Percentiles rank a stretch among this genome's conserved stretches.
phyloP scores from a whole-genome alignment of 1,140 invertebrate genomes.

The Apis florea region DNA sequence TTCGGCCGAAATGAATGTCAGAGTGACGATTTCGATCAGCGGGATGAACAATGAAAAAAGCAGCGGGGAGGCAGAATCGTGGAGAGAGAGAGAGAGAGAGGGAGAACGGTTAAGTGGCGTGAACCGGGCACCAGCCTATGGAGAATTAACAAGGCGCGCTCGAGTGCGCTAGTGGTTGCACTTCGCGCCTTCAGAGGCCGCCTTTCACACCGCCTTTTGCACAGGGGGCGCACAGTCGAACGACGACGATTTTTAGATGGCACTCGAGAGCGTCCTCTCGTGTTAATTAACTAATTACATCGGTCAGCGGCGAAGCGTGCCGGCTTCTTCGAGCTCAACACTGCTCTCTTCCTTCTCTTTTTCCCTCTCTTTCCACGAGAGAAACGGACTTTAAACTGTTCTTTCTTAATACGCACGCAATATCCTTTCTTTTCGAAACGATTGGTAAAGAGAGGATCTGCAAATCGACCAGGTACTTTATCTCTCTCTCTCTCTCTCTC shows the following conservation, averaged over 20 bases:
- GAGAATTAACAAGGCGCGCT: constrained; percentile 66
- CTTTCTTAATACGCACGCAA: too few relatives aligned
- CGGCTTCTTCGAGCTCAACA: neutral
- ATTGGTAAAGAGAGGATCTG: too few relatives aligned
- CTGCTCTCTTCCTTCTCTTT: too few relatives aligned
- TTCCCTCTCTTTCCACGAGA: neutral
- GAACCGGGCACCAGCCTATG: constrained; percentile 55
- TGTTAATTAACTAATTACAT: constrained; percentile 30
- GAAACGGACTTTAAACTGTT: too few relatives aligned
- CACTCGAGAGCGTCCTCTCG: neutral
- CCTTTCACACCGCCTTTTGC: constrained; percentile 2
- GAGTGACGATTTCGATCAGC: too few relatives aligned
- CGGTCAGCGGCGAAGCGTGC: neutral
- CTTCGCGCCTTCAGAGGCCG: constrained; percentile 28
- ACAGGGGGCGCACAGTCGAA: neutral
- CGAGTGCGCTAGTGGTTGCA: constrained; percentile 53
- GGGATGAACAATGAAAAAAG: too few relatives aligned
- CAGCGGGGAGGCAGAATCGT: too few relatives aligned
- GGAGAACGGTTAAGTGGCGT: constrained; percentile 69
- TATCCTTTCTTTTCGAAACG: too few relatives aligned
- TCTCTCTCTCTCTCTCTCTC: too few relatives aligned
- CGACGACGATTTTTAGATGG: neutral
- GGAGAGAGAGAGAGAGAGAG: too few relatives aligned
- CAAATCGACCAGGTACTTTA: too few relatives aligned
- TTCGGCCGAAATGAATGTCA: too few relatives aligned